Evolutionary conservation across 2,888 invertebrate species (phyloP), one percentile per base, ranked within the genome.

Genomic region (Cylindroiulus punctatus): DNA sequence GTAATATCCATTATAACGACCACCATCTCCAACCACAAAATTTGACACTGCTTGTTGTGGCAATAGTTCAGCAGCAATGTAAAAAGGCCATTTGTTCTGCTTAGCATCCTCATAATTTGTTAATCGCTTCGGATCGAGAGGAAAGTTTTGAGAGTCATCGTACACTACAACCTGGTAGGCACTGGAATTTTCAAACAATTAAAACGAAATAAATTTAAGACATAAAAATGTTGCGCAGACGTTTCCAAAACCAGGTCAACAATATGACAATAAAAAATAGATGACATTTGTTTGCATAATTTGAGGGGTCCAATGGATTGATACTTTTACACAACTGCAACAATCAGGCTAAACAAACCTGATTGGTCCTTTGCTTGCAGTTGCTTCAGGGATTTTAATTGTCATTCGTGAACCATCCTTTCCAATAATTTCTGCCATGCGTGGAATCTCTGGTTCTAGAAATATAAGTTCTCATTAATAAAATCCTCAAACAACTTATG

Each of bases 1-100:
- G 88, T 93, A 94, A 90, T 94, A 96, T 0, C 93, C 93, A 88
- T 95, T 95, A 90, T 96, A 95, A 4, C 91, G 93, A 87, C 92
- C 92, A 14, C 93, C 93, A 91, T 97, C 95, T 7, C 97, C 97
- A 82, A 97, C 93, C 0, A 93, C 92, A 91, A 97, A 97, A 86
- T 93, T 92, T 88, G 93, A 92, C 81, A 93, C 91, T 14, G 94
- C 93, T 88, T 94, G 93, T 90, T 92, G 88, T 65, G 94, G 94
- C 86, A 93, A 93, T 87, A 97, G 91, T 90, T 96, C 95, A 0
- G 96, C 97, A 8, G 96, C 93, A 44, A 97, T 94, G 90, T 97
- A 97, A 90, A 96, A 97, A 2, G 94, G 94, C 5, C 94, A 90
- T 0, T 94, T 95, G 87, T 94, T 93, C 81, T 93, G 92, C 85